Evolutionary conservation across 2,113 vertebrate genomes (phyloP), one percentile per base, ranked within the genome.

Genomic region (Dicaeum eximium): DNA sequence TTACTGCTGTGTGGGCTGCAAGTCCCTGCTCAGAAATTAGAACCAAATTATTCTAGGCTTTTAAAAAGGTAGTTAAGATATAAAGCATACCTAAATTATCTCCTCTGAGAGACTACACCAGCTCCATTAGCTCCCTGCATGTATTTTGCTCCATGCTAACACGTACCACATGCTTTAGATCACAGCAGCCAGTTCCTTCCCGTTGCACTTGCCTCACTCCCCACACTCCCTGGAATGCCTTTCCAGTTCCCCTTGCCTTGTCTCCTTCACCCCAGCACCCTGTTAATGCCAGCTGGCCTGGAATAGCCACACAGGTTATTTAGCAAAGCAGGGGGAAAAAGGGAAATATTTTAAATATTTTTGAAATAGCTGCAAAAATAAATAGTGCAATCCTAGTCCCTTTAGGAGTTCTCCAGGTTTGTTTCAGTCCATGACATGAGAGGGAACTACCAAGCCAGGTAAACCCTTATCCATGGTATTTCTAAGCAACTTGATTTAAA

Each of bases 1-100:
- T 81, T 93, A 80, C 93, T 95, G 87, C 77, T 95, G 74, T 69
- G 91, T 91, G 92, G 90, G 84, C 87, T 90, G 64, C 84, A 92
- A 94, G 74, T 95, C 93, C 87, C 89, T 70, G 91, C 79, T 96
- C 90, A 82, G 90, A 96, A 95, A 96, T 94, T 90, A 95, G 90
- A 95, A 85, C 14, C 62, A 92, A 95, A 95, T 94, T 17, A 90
- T 95, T 72, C 65, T 86, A 90, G 66, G 45, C 94, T 94, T 95
- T 90, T 6, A 75, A 95, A 91, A 82, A 74, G 45, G 74, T 72
- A 82, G 78, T 95, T 96, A 95, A 89, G 86, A 87, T 92, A 94
- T 47, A 84, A 70, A 95, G 44, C 16, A 31, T 58, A 22, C 51
- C 88, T 82, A 95, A 96, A 92, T 90, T 75, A 88, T 87, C 58